phyloP scores from a whole-genome alignment of 2,113 vertebrate genomes.

The Rhinopithecus roxellana region DNA sequence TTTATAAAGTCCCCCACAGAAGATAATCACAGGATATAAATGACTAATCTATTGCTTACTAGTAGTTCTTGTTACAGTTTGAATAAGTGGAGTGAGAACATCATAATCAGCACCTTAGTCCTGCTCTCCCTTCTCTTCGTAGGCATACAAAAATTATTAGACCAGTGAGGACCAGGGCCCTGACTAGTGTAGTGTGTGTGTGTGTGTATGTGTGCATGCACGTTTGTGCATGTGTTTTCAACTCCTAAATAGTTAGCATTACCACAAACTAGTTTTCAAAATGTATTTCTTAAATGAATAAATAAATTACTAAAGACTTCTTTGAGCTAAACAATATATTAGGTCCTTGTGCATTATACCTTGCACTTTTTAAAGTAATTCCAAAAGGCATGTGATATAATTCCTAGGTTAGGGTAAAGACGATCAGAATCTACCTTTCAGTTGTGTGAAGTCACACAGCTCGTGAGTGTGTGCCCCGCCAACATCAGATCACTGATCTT shows the following conservation, averaged over 20 bases:
- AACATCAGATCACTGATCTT: rapidly evolving
- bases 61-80: background rate
- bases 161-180: background rate
- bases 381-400: background rate
- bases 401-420: background rate
- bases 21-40: background rate
- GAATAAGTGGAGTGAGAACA: background rate
- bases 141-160: background rate
- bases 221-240: background rate
- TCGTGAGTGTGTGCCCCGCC: background rate
- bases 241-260: background rate
- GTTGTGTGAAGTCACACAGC: background rate
- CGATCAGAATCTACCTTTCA: background rate
- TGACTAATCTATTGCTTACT: background rate
- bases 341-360: rapidly evolving
- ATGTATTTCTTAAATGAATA: background rate
- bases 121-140: background rate
- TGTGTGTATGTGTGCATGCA: background rate
- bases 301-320: background rate
- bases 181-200: background rate
- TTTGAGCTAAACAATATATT: background rate
- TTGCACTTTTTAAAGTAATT: background rate
- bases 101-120: background rate
- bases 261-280: background rate
- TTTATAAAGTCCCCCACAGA: background rate